Base-by-base conservation (phyloP, 2,797 vertebrate genomes). In the Babyrousa celebensis region DNA sequence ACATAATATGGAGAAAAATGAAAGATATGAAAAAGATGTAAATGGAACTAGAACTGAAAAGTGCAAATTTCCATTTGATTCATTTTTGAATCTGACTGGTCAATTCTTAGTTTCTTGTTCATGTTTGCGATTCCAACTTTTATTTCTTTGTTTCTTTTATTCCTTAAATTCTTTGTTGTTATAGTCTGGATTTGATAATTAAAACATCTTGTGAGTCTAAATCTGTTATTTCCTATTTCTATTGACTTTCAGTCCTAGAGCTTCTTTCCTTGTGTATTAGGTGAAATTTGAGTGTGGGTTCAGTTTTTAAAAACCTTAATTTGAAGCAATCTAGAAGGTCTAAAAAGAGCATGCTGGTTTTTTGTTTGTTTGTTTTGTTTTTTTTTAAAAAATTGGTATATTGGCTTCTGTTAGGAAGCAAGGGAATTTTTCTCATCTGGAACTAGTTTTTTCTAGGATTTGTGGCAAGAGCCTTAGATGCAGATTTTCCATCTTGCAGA, bases 21-120 rank as follows among this genome's bases (percentile, higher is more conserved):
- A 56, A 79, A 68, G 40, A 82, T 48, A 70, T 60, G 7, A 72
- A 91, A 91, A 91, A 72, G 43, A 48, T 63, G 40, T n/a, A 91
- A 52, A 63, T 58, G 17, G 65, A 68, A 21, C 10, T 40, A 29
- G 36, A 90, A 36, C 20, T 62, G 29, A 48, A 62, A 65, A 74
- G 62, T 15, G 17, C 17, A 32, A 54, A 74, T 74, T 83, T 74
- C 68, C 23, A 6, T 54, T 74, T 32, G 60, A 72, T 91, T 91
- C 43, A 36, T 83, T 74, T 91, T 91, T 23, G 63, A n/a, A 83
- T 54, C 1, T 20, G 32, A 79, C 25, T 21, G 23, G 29, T 52
- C 67, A 84, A 40, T 74, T 79, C 16, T 82, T 43, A 43, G 18
- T 75, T 56, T 68, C 71, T 68, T 70, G 32, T 36, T 52, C 1